phyloP scores from a whole-genome alignment of 2,797 vertebrate genomes.

The Ctenopoma multispine region DNA sequence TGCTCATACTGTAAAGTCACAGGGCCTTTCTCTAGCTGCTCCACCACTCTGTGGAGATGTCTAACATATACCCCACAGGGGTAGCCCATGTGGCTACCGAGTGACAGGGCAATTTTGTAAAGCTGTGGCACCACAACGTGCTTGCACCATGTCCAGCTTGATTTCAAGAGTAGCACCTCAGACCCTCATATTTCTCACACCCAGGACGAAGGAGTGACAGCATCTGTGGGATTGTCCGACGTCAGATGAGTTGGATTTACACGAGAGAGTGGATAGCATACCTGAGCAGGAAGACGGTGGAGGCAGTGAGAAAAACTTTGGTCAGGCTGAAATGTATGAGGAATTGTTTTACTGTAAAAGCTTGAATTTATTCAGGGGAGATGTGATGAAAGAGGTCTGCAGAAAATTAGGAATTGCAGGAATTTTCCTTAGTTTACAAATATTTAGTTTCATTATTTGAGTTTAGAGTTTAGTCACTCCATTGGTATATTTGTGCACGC shows the following conservation, averaged over 20 bases:
- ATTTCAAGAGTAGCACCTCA: conserved; percentile 75
- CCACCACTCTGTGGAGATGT: not conserved
- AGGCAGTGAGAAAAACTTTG: not conserved
- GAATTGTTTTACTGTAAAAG: conserved; percentile 1
- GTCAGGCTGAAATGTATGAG: not conserved
- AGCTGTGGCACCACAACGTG: conserved; percentile 52
- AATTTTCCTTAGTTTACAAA: not conserved
- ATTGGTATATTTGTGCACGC: conserved; percentile 26
- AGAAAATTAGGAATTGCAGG: not conserved
- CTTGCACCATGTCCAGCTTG: conserved; percentile 62
- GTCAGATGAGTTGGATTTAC: conserved; percentile 56
- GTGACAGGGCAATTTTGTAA: conserved; percentile 57
- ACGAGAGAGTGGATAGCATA: conserved; percentile 46
- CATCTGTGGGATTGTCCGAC: conserved; percentile 63
- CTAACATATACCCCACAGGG: conserved; percentile 30
- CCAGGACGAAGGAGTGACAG: conserved; percentile 64
- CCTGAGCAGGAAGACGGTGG: conserved; percentile 37
- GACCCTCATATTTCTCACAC: conserved; percentile 72
- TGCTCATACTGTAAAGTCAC: not conserved
- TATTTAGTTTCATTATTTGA: not conserved
- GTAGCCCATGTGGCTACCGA: conserved; percentile 9
- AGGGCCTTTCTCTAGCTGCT: conserved; percentile 4
- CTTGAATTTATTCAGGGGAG: not conserved
- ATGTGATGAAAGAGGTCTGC: not conserved
- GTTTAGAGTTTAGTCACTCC: conserved; percentile 20